Conservation (phyloP, 2,797 vertebrate genomes). For the Poeciliopsis gracilis region DNA sequence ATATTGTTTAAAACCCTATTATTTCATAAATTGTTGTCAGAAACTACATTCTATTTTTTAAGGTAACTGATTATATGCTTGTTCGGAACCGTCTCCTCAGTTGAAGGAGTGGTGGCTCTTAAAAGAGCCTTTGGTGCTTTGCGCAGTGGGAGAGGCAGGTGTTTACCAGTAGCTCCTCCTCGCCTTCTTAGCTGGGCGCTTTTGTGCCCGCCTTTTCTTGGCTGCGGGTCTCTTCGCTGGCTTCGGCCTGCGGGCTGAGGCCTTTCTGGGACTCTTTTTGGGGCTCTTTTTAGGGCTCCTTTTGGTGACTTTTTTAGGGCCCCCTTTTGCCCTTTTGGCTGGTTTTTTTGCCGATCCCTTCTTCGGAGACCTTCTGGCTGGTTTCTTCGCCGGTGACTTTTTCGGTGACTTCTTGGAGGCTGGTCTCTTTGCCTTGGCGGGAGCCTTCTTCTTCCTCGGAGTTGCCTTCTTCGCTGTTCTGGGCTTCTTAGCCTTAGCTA, state of each 20-base stretch:
- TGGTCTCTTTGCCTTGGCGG: not conserved
- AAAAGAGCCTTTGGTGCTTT: conserved; percentile 30
- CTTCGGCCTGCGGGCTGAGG: not conserved
- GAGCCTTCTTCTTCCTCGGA: conserved; percentile 6
- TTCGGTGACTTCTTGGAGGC: not conserved
- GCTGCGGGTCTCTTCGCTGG: not conserved
- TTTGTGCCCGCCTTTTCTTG: too few species aligned
- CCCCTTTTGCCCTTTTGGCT: not conserved
- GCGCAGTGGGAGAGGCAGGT: fast-evolving
- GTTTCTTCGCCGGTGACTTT: conserved; percentile 12
- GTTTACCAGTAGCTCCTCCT: not conserved
- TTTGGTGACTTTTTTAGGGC: too few species aligned
- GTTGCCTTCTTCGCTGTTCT: not conserved
- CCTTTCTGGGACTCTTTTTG: not conserved
- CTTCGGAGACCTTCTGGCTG: conserved; percentile 2
- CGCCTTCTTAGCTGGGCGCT: not conserved
- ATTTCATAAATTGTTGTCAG: too few species aligned
- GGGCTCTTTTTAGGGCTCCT: not conserved
- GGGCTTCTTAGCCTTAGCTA: not conserved
- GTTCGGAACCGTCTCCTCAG: too few species aligned
- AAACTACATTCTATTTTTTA: too few species aligned
- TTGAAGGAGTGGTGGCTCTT: conserved; percentile 15
- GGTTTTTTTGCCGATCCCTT: not conserved
- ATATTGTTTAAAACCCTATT: too few species aligned
- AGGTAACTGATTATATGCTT: too few species aligned